A percentile compares a stretch with the other conserved stretches of the same genome.
These are phyloP conservation scores for Fopius arisanus DNA, from an alignment of 1,140 invertebrate species.

Conservation along the genomic window DNA sequence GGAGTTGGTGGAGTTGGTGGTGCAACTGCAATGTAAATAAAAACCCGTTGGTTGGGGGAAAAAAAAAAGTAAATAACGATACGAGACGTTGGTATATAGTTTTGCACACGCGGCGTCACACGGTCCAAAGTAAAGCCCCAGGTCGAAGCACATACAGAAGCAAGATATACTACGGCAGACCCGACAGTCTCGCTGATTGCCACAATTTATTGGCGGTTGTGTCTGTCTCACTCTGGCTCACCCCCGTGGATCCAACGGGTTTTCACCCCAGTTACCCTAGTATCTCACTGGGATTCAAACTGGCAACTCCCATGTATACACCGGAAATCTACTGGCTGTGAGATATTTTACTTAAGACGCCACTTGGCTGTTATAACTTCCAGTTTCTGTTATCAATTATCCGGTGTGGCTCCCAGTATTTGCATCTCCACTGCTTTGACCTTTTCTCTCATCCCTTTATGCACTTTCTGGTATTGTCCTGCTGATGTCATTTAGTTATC, in stretches of 20 bases:
- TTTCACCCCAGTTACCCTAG: not conserved
- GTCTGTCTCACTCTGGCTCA: not conserved
- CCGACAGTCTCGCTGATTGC: constrained; percentile 36
- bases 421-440: too few species aligned
- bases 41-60: constrained; percentile 20
- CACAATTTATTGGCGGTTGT: constrained; percentile 37
- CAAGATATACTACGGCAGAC: constrained; percentile 33
- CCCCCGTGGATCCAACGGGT: not conserved
- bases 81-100: not conserved
- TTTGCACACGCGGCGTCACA: not conserved
- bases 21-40: constrained; percentile 9
- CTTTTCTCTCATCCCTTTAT: too few species aligned
- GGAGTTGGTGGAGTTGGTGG: not conserved
- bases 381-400: not conserved
- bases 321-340: not conserved
- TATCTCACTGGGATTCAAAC: constrained; percentile 6
- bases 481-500: too few species aligned
- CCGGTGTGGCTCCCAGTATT: not conserved
- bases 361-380: not conserved
- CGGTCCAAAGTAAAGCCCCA: constrained; percentile 17
- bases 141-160: constrained; percentile 14
- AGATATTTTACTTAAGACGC: not conserved
- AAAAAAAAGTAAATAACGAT: not conserved
- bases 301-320: not conserved
- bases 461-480: too few species aligned